These are phyloP conservation scores for Scelioninae gen. 2 DNA, from an alignment of 2,888 invertebrate genomes.

Conservation along the genomic window DNA sequence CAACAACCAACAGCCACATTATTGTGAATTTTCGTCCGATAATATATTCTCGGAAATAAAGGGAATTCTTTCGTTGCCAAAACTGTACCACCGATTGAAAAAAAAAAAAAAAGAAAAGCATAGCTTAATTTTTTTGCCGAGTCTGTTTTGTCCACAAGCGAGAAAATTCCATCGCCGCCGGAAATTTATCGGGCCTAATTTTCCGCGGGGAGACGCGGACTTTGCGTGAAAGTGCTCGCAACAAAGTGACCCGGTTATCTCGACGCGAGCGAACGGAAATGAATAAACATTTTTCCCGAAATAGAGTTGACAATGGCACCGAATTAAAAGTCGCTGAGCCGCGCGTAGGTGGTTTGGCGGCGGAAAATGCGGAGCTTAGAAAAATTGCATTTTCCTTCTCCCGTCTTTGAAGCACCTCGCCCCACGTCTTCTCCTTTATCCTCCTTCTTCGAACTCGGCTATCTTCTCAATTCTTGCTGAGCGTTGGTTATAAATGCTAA, in stretches of 20 bases:
- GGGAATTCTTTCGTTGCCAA: no score
- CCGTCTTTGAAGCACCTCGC: slow-evolving; percentile 28
- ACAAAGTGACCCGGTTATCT: no score
- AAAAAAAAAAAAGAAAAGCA: no score
- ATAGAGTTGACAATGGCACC: slow-evolving; percentile 72
- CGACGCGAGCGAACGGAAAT: slow-evolving; percentile 70
- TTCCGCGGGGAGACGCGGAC: background rate
- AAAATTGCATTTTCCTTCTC: slow-evolving; percentile 70
- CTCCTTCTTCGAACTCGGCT: slow-evolving; percentile 59
- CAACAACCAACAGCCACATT: no score
- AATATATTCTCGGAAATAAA: no score
- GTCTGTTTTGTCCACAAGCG: no score
- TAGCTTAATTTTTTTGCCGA: no score
- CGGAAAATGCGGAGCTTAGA: slow-evolving; percentile 67
- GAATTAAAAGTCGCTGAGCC: slow-evolving; percentile 73
- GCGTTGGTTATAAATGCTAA: slow-evolving; percentile 71
- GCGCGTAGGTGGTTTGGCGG: slow-evolving; percentile 68
- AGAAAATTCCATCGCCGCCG: no score
- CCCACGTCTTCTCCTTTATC: slow-evolving; percentile 52
- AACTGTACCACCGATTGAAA: no score
- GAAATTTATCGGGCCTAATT: slow-evolving; percentile 37
- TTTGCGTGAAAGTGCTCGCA: no score
- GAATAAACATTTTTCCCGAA: slow-evolving; percentile 74
- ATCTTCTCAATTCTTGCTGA: slow-evolving; percentile 66
- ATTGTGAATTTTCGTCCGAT: no score